Percentiles rank a stretch among this genome's conserved stretches.
Evolutionary conservation across 2,113 vertebrate genomes (phyloP).

Genomic region (Micronisus gabar): DNA sequence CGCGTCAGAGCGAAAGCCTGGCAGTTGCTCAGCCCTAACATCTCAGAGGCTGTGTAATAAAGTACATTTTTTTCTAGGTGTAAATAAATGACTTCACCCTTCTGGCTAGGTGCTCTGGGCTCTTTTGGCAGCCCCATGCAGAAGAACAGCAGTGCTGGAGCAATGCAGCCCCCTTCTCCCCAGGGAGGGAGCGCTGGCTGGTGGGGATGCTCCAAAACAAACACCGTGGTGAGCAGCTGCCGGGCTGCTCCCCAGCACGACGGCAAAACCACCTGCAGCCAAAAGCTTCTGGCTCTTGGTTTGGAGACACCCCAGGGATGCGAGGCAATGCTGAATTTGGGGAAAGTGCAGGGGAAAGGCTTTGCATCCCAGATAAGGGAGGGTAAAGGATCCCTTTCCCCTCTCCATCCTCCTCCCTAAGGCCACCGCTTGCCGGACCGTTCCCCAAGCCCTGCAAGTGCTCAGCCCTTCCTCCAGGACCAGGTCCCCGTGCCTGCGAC

Average conservation of each 20-base stretch:
- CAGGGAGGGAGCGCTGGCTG: accelerated
- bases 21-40: not conserved
- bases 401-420: not conserved
- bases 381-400: not conserved
- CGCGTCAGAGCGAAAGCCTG: not conserved
- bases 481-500: accelerated
- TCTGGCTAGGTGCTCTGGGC: not conserved
- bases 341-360: not conserved
- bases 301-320: not conserved
- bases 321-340: not conserved
- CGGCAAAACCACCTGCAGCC: not conserved
- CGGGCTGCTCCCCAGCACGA: not conserved
- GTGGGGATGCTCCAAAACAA: constrained; percentile 20
- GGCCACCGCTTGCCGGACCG: not conserved
- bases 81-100: constrained; percentile 54
- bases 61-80: not conserved
- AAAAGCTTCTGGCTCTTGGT: not conserved
- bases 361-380: not conserved
- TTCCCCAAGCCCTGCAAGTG: not conserved
- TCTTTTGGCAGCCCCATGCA: not conserved
- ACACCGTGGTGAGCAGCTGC: not conserved
- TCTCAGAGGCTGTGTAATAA: not conserved
- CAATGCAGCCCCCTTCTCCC: not conserved
- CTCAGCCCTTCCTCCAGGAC: not conserved
- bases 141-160: not conserved